Evolutionary conservation across 2,888 invertebrate species (phyloP).

Genomic region (Cheilosia vulpina): DNA sequence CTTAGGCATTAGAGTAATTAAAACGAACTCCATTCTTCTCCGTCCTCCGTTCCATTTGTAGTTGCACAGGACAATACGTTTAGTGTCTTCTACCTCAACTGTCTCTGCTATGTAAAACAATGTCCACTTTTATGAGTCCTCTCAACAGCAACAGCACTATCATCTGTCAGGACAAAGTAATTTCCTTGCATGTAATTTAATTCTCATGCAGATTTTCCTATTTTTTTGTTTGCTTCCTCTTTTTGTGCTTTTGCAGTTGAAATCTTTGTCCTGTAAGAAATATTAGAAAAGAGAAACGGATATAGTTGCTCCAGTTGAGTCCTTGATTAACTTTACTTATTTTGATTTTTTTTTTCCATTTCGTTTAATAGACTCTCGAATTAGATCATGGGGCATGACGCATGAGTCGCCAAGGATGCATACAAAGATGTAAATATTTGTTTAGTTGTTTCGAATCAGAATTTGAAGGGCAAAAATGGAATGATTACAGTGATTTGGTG

Average conservation of each 20-base stretch:
- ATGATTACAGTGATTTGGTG: background rate
- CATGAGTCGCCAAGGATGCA: background rate
- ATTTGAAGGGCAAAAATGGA: background rate
- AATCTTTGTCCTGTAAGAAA: conserved; percentile 49
- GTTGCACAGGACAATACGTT: conserved; percentile 29
- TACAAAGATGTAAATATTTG: no score
- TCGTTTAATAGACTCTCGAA: background rate
- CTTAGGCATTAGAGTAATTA: conserved; percentile 71
- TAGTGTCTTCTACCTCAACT: conserved; percentile 39
- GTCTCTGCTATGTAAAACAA: conserved; percentile 47
- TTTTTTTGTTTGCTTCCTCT: conserved; percentile 13
- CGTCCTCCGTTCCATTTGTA: conserved; percentile 21
- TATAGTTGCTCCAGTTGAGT: conserved; percentile 13
- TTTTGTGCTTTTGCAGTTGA: conserved; percentile 37
- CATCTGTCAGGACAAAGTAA: conserved; percentile 60
- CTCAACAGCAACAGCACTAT: conserved; percentile 44
- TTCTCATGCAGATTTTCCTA: conserved; percentile 61
- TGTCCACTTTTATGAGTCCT: conserved; percentile 60
- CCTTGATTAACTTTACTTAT: conserved; percentile 41
- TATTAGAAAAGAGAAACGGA: conserved; percentile 27
- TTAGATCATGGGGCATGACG: background rate
- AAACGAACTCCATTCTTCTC: conserved; percentile 59
- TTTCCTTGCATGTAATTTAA: conserved; percentile 67
- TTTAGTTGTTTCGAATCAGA: no score
- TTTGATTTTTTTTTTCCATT: conserved; percentile 8